Conservation (phyloP, 2,888 invertebrate species). For the Idaea dimidiata region DNA sequence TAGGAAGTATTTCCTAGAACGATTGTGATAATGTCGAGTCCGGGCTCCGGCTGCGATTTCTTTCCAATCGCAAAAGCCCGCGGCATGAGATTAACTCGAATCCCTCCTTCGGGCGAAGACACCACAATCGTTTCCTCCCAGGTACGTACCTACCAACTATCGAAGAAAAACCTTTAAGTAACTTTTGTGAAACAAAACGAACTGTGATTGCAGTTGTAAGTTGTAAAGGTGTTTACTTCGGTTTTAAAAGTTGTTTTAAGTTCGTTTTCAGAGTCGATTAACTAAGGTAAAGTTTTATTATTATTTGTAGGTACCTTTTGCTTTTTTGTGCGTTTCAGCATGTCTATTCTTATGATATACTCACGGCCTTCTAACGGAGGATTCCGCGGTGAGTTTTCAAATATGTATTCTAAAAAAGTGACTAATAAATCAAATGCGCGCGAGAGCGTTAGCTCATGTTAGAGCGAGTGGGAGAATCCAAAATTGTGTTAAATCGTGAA, state of each 20-base stretch:
- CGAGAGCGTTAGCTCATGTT: too few species aligned
- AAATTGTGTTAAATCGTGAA: too few species aligned
- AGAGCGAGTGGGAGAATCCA: too few species aligned
- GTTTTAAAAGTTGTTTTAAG: background rate
- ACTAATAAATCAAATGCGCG: too few species aligned
- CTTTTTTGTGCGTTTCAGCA: too few species aligned
- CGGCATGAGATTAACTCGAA: constrained; percentile 9
- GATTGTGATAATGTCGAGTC: background rate
- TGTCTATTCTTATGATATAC: too few species aligned
- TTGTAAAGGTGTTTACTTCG: background rate
- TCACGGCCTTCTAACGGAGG: too few species aligned
- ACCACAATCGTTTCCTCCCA: constrained; percentile 1
- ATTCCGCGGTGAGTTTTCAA: too few species aligned
- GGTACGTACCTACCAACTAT: constrained; percentile 5
- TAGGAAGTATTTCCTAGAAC: constrained; percentile 5
- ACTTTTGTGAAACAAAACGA: constrained; percentile 1
- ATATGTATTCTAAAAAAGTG: too few species aligned
- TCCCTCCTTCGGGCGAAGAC: constrained; percentile 8
- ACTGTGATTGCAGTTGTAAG: background rate
- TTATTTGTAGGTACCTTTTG: too few species aligned
- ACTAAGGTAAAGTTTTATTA: background rate
- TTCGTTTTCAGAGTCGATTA: background rate
- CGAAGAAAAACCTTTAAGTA: background rate
- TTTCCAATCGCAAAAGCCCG: constrained; percentile 8
- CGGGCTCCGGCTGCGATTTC: constrained; percentile 6